Conservation (phyloP, 2,113 vertebrate species). For the Noctilio leporinus region DNA sequence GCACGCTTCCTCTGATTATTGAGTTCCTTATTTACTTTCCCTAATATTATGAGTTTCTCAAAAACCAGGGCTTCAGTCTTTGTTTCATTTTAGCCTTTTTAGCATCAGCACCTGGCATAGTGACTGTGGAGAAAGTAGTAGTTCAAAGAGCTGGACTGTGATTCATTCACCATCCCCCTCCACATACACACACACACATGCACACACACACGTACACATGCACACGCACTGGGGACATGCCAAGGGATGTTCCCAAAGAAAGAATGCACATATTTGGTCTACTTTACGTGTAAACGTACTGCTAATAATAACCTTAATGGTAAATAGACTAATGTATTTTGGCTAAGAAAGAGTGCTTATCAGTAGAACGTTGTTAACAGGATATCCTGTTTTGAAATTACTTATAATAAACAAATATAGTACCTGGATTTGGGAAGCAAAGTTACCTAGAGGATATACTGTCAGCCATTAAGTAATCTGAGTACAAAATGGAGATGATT, state of each 20-base stretch:
- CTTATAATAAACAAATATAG: not conserved
- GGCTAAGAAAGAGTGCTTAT: not conserved
- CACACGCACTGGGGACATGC: no score
- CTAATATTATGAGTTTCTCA: not conserved
- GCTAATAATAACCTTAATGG: not conserved
- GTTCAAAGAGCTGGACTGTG: not conserved
- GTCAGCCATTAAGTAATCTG: not conserved
- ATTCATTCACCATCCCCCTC: no score
- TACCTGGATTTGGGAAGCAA: not conserved
- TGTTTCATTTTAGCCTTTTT: not conserved
- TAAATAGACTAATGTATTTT: not conserved
- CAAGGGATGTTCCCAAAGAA: not conserved
- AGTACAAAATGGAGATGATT: not conserved
- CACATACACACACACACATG: no score
- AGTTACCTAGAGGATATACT: not conserved
- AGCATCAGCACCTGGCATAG: not conserved
- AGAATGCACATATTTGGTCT: not conserved
- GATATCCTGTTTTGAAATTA: not conserved
- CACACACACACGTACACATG: no score
- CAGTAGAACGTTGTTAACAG: not conserved
- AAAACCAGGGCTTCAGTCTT: not conserved
- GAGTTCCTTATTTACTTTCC: not conserved
- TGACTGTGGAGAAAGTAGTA: not conserved
- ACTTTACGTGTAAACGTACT: not conserved
- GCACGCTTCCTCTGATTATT: not conserved